A percentile compares a stretch with the other conserved stretches of the same genome.
Conservation (phyloP, 2,797 vertebrate genomes). For the Gallinago nigripennis region DNA sequence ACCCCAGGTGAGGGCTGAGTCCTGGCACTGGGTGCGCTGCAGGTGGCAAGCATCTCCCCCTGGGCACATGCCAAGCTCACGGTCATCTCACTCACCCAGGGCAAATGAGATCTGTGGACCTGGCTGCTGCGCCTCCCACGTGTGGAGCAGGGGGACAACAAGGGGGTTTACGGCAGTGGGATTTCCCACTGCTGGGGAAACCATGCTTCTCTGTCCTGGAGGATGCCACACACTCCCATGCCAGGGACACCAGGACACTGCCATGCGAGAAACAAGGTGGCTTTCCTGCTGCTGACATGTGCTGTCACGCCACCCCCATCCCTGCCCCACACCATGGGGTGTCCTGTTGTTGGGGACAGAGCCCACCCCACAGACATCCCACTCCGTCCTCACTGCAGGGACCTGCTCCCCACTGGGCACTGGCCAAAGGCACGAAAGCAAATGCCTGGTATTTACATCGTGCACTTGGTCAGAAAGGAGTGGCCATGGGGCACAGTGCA, state of each 20-base stretch:
- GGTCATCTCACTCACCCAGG: not conserved
- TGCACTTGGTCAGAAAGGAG: accelerated
- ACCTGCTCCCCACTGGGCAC: not conserved
- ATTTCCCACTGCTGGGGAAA: not conserved
- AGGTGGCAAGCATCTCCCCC: not conserved
- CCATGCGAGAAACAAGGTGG: accelerated
- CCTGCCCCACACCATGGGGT: not conserved
- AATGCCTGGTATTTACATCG: not conserved
- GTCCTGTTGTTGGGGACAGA: not conserved
- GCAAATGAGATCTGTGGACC: not conserved
- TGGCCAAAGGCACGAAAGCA: not conserved
- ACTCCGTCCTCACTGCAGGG: not conserved
- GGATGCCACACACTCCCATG: accelerated
- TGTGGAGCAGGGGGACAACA: not conserved
- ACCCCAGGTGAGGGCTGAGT: not conserved
- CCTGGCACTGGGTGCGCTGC: not conserved
- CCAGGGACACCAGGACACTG: not conserved
- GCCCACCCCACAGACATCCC: not conserved
- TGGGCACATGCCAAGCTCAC: accelerated
- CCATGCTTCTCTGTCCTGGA: not conserved
- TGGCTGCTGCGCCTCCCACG: accelerated
- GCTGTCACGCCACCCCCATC: not conserved
- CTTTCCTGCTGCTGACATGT: not conserved
- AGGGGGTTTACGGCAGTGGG: too few relatives aligned
- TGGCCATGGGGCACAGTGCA: accelerated